Conservation (phyloP, 1,140 invertebrate genomes). For the Leptinotarsa defecta region DNA sequence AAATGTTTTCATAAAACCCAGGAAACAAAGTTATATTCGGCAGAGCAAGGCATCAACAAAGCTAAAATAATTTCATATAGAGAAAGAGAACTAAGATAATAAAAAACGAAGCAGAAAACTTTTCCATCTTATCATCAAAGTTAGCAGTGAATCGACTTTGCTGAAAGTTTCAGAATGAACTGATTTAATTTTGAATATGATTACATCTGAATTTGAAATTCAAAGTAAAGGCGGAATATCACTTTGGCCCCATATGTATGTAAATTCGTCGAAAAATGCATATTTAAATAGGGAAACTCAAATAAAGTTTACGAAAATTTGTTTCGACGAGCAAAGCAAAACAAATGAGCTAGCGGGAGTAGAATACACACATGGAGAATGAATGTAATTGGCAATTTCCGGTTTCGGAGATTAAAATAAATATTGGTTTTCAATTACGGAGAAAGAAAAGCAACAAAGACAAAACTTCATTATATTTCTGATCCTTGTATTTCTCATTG, state of each 20-base stretch:
- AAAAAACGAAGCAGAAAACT: conserved; percentile 45
- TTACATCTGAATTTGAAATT: conserved; percentile 57
- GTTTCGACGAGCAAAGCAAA: conserved; percentile 36
- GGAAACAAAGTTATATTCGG: too few species aligned
- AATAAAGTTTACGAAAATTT: conserved; percentile 51
- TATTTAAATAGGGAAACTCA: conserved; percentile 54
- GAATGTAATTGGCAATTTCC: conserved; percentile 25
- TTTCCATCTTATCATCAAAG: conserved; percentile 55
- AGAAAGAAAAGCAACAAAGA: conserved; percentile 8
- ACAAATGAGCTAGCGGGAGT: conserved; percentile 9
- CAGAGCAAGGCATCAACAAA: conserved; percentile 16
- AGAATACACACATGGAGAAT: conserved; percentile 24
- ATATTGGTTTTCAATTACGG: conserved; percentile 27
- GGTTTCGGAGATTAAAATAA: conserved; percentile 22
- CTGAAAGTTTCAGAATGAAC: conserved; percentile 52
- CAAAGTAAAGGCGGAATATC: conserved; percentile 54
- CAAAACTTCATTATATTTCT: neutral
- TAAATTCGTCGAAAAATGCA: conserved; percentile 55
- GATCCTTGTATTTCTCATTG: too few species aligned
- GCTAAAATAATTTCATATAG: conserved; percentile 35
- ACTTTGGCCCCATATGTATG: conserved; percentile 55
- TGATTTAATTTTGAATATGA: conserved; percentile 58
- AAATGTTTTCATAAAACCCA: too few species aligned
- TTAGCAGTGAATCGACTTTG: conserved; percentile 50
- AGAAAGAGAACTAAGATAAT: conserved; percentile 25